Evolutionary conservation across 2,888 invertebrate species (phyloP), one percentile per base, ranked within the genome.

Genomic region (Nomada fucata): DNA sequence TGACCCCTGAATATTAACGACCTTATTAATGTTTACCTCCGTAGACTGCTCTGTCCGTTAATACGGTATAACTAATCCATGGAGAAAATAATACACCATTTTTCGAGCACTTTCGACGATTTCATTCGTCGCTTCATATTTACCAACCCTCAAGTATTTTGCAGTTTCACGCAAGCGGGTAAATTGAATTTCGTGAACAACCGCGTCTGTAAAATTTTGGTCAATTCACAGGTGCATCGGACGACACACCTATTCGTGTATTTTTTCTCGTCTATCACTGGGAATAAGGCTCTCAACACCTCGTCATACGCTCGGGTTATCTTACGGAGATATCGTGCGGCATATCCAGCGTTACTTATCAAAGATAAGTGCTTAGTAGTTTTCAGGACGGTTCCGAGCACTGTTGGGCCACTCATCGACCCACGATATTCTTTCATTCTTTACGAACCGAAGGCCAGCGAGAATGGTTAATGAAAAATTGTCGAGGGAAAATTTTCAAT

Each of bases 351-450:
- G 87, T 87, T 88, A 88, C 90, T 92, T 92, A 92, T 92, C 92
- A 89, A 86, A 91, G 92, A 92, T 92, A 92, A 92, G 91, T 91
- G 52, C 89, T 91, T 88, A 88, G 90, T 90, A 89, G 89, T 90
- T 89, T 89, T 85, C 84, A 88, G 84, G 78, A 78, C 84, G 61
- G 83, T 87, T 81, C 76, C n/a, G 61, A 44, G 85, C 65, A 79
- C 74, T 69, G 85, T 72, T 61, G 61, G 64, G 26, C 77, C 79
- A 50, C 55, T 72, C 79, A 76, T 81, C 69, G 82, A 84, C 74
- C 72, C 50, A n/a, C 47, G 57, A 42, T 55, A n/a, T 10, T 15
- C 20, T 26, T 26, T 13, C n/a, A 26, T 44, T 13, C 20, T 42
- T n/a, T 5, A 15, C 29, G 42, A 52, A 47, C 20, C 15, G 7